Evolutionary conservation across 1,140 invertebrate species (phyloP), one percentile per base, ranked within the genome.

Genomic region (Augochlora pura): DNA sequence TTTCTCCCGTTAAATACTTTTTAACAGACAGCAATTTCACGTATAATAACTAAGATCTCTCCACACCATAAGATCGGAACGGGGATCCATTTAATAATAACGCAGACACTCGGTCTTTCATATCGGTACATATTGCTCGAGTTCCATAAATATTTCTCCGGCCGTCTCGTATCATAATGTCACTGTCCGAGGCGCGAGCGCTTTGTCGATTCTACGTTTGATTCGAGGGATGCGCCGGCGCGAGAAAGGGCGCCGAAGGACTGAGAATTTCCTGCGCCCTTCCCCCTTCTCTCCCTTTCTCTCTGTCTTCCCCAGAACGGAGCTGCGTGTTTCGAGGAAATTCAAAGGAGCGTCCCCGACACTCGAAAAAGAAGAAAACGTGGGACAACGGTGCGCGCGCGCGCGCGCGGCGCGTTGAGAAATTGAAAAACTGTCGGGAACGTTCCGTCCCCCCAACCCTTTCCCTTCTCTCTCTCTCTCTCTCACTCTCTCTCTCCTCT

Each of bases 371-470:
- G 32, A 42, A 65, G 25, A 66, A 21, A 49, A 65, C 62, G 14
- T 9, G 12, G 21, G 46, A 65, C 49, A 32, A 46, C 27, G 72
- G 72, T 63, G 75, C 64, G 46, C 21, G 49, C 54, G 27, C 27
- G 25, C 54, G 25, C 54, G 52, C 27, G 32, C 32, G 32, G 32
- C 32, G 32, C 49, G 42, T 49, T 75, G 72, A 81, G 38, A 84
- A 80, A 85, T 81, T 77, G 82, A 85, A 81, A 81, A 81, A 78
- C 69, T 81, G 77, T 85, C 84, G 71, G 38, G 42, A n/a, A 6
- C n/a, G 25, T 27, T 32, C 32, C 65, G 49, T 23, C 39, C 23
- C n/a, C n/a, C n/a, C n/a, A n/a, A n/a, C 25, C 18, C 16, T 52
- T 77, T 64, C 21, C 14, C 16, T 8, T 9, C 9, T 1, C 21